Evolutionary conservation across 2,797 vertebrate genomes (phyloP), one percentile per base, ranked within the genome.

Genomic region (Furcifer pardalis): DNA sequence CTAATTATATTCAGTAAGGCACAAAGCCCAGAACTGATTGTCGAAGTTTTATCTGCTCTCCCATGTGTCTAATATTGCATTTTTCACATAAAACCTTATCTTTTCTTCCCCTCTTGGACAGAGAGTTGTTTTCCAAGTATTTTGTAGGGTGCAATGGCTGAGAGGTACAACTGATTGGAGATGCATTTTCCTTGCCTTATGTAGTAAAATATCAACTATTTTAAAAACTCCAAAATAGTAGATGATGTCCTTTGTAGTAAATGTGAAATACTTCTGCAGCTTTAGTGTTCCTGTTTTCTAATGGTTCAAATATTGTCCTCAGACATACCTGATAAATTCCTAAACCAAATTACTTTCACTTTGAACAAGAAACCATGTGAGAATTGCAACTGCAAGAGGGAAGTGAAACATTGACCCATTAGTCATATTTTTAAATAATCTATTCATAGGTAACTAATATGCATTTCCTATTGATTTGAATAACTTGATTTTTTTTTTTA

Each of bases 281-380:
- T 78, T 65, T 46, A 44, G 9, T 56, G 52, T 69, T 68, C 44
- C 44, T 21, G 40, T 56, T n/a, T n/a, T n/a, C n/a, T n/a, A n/a
- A n/a, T n/a, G n/a, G n/a, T n/a, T 56, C 59, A 63, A 83, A 4
- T 88, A 13, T 23, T 19, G 2, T 69, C 35, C 35, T 75, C 52
- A 90, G 84, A 72, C 81, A 65, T 68, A 74, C 66, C 62, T 82
- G 81, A 86, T 56, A 1, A 0, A 2, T 62, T 87, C 84, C 82
- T 69, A 25, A 59, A 37, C 84, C 72, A 90, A 78, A 80, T 81
- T 83, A 66, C 46, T 85, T 63, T 91, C 79, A 90, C 49, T 69
- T 69, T 40, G 69, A 42, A 44, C 19, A 30, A 44, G 4, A 27
- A 62, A 27, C 19, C 4, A 46, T 49, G 23, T 63, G 40, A 15